phyloP scores from a whole-genome alignment of 2,797 vertebrate genomes.

The Salarias fasciatus region DNA sequence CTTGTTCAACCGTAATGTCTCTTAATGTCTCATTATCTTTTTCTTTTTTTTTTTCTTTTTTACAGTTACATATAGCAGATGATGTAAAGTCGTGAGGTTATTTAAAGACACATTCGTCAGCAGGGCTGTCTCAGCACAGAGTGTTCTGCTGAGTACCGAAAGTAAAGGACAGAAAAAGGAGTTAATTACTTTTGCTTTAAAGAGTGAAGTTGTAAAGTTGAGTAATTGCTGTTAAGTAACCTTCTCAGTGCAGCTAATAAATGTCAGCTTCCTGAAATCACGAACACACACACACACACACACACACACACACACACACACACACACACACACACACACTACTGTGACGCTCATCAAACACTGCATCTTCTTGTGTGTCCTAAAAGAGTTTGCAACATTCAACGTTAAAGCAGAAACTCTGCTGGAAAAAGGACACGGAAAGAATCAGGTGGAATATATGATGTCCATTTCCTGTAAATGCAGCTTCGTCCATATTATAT shows the following conservation, averaged over 20 bases:
- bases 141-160: neutral
- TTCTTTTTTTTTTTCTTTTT: too few species aligned
- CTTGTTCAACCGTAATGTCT: neutral
- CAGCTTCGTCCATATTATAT: constrained; percentile 53
- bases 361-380: constrained; percentile 31
- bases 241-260: neutral
- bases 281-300: neutral
- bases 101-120: neutral
- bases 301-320: neutral
- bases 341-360: constrained; percentile 16
- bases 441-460: too few species aligned
- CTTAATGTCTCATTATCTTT: neutral
- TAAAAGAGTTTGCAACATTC: constrained; percentile 38
- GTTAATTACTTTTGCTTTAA: neutral
- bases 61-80: too few species aligned
- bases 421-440: too few species aligned
- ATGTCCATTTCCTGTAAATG: constrained; percentile 7
- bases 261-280: constrained; percentile 1
- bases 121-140: neutral
- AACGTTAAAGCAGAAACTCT: constrained; percentile 61
- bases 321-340: neutral
- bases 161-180: neutral
- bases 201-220: neutral
- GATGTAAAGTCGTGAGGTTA: neutral
- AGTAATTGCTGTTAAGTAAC: neutral